Evolutionary conservation across 2,797 vertebrate genomes (phyloP).

Genomic region (Avahi laniger): DNA sequence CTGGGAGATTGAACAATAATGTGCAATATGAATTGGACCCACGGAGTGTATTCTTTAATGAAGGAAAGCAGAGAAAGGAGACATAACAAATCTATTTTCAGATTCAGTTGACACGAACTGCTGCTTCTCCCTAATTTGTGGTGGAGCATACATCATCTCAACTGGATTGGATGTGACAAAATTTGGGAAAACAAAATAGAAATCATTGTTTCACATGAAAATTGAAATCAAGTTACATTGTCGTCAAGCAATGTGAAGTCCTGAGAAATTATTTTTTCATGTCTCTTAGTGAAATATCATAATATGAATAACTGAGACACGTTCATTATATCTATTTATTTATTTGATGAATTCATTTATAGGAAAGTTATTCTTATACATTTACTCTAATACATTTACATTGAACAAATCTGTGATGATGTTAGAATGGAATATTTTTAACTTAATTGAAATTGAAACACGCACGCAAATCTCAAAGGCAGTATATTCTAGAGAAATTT

Average conservation of each 20-base stretch:
- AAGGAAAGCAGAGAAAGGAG: constrained; percentile 45
- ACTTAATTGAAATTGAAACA: neutral
- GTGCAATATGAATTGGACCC: neutral
- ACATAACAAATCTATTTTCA: constrained; percentile 54
- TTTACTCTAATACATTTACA: neutral
- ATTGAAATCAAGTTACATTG: constrained; percentile 34
- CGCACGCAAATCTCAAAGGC: neutral
- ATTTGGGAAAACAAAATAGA: constrained; percentile 49
- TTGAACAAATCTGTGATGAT: neutral
- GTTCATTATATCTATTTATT: neutral
- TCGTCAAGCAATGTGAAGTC: neutral
- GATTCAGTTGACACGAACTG: neutral
- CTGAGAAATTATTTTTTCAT: constrained; percentile 19
- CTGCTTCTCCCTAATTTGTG: constrained; percentile 33
- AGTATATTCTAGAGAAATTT: neutral
- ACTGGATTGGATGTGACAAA: constrained; percentile 33
- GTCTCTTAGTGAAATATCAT: neutral
- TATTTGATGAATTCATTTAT: constrained; percentile 19
- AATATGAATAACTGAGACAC: neutral
- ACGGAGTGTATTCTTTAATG: constrained; percentile 48
- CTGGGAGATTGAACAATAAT: constrained; percentile 58
- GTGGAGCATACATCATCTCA: constrained; percentile 23
- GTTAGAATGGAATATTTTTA: neutral
- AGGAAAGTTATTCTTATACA: neutral
- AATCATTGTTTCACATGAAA: constrained; percentile 11